These are phyloP conservation scores for Onchidella celtica DNA, from an alignment of 2,888 invertebrate genomes.

Conservation along the genomic window DNA sequence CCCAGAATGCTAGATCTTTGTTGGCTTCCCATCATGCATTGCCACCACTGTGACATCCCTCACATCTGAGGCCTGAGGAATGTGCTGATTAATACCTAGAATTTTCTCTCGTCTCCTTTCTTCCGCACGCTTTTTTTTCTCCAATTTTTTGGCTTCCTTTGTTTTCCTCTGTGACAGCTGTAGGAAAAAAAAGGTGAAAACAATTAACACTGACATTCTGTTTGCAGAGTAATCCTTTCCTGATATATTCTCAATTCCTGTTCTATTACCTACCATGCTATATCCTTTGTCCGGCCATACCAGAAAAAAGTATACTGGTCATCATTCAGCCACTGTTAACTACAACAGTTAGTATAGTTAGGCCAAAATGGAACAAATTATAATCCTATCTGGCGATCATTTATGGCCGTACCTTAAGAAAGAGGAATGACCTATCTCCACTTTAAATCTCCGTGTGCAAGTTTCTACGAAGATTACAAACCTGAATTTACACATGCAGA, in stretches of 20 bases:
- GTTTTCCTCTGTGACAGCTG: slow-evolving; percentile 57
- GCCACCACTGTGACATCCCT: slow-evolving; percentile 57
- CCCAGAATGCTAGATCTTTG: slow-evolving; percentile 55
- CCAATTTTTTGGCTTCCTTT: slow-evolving; percentile 68
- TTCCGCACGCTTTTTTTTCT: slow-evolving; percentile 70
- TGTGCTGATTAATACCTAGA: slow-evolving; percentile 52
- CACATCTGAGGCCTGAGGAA: slow-evolving; percentile 54
- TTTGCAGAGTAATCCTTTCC: neutral
- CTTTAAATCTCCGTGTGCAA: too few relatives aligned
- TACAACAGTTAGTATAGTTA: too few relatives aligned
- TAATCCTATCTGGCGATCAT: too few relatives aligned
- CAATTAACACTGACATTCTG: neutral
- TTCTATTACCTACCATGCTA: too few relatives aligned
- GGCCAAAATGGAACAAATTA: too few relatives aligned
- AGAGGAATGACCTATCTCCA: too few relatives aligned
- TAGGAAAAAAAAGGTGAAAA: neutral
- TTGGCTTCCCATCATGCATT: slow-evolving; percentile 60
- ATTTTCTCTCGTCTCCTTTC: slow-evolving; percentile 62
- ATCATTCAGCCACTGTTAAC: too few relatives aligned
- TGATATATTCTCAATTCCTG: neutral
- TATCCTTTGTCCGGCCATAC: too few relatives aligned
- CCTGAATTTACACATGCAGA: too few relatives aligned
- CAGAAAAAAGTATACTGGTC: too few relatives aligned
- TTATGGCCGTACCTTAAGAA: too few relatives aligned
- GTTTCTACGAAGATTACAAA: too few relatives aligned